A percentile compares a stretch with the other conserved stretches of the same genome.
phyloP scores from a whole-genome alignment of 2,113 vertebrate genomes.

The Chaetodon auriga region DNA sequence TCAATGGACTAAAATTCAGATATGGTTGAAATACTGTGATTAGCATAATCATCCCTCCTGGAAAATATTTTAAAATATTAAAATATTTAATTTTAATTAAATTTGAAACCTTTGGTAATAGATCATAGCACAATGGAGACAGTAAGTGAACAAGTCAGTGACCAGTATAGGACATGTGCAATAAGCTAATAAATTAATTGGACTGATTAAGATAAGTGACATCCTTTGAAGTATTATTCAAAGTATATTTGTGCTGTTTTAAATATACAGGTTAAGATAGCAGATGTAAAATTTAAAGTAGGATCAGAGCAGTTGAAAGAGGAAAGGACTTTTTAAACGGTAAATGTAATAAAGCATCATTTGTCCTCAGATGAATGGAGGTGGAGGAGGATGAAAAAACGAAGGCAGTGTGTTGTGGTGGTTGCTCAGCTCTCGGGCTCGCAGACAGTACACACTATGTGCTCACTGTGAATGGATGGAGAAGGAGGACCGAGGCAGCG shows the following conservation, averaged over 20 bases:
- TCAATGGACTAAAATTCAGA: background rate
- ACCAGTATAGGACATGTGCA: background rate
- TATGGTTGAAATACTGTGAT: background rate
- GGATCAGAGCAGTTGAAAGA: background rate
- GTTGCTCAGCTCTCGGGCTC: background rate
- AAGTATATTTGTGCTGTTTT: too few species aligned
- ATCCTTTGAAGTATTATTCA: too few species aligned
- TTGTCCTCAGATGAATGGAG: background rate
- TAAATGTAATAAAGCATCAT: background rate
- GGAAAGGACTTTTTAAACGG: background rate
- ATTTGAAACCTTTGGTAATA: background rate
- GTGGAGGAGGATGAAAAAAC: background rate
- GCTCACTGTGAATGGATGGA: background rate
- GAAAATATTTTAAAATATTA: background rate
- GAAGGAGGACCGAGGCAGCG: background rate
- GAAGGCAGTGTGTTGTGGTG: background rate
- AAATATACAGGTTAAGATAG: too few species aligned
- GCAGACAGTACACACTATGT: background rate
- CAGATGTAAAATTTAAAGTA: background rate
- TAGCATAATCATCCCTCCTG: background rate
- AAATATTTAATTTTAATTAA: background rate
- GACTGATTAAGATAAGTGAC: too few species aligned
- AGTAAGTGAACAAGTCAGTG: background rate
- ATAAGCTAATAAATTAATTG: too few species aligned
- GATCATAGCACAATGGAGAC: background rate